phyloP scores from a whole-genome alignment of 2,113 vertebrate genomes.

The Odontophorus gujanensis region DNA sequence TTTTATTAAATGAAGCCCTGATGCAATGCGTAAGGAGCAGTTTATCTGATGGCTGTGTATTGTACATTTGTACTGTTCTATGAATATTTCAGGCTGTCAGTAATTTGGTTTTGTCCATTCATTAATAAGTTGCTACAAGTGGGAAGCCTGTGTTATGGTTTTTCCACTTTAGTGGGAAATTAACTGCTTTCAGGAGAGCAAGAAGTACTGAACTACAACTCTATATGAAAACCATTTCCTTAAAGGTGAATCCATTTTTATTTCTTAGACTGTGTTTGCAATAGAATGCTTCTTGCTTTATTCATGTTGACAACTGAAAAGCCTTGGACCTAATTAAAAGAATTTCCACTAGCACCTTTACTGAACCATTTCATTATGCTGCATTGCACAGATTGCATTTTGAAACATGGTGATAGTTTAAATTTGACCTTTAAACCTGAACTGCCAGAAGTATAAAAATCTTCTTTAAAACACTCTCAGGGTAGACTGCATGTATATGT shows the following conservation, averaged over 20 bases:
- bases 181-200: constrained; percentile 13
- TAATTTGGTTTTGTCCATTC: background rate
- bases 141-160: background rate
- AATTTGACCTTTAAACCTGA: constrained; percentile 85
- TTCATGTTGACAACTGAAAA: constrained; percentile 90
- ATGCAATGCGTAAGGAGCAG: background rate
- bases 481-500: constrained; percentile 57
- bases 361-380: constrained; percentile 89
- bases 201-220: constrained; percentile 48
- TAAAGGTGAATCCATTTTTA: constrained; percentile 75
- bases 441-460: constrained; percentile 84
- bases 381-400: constrained; percentile 86
- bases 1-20: background rate
- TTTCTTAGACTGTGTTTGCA: constrained; percentile 74
- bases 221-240: constrained; percentile 48
- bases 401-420: constrained; percentile 86
- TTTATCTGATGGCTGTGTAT: background rate
- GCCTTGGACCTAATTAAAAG: constrained; percentile 89
- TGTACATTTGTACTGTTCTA: background rate
- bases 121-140: background rate
- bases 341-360: constrained; percentile 86
- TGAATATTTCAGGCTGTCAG: background rate
- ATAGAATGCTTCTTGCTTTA: constrained; percentile 81
- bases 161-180: background rate
- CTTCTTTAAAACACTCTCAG: constrained; percentile 72